phyloP scores from a whole-genome alignment of 2,888 invertebrate species.

The Altica lythri region DNA sequence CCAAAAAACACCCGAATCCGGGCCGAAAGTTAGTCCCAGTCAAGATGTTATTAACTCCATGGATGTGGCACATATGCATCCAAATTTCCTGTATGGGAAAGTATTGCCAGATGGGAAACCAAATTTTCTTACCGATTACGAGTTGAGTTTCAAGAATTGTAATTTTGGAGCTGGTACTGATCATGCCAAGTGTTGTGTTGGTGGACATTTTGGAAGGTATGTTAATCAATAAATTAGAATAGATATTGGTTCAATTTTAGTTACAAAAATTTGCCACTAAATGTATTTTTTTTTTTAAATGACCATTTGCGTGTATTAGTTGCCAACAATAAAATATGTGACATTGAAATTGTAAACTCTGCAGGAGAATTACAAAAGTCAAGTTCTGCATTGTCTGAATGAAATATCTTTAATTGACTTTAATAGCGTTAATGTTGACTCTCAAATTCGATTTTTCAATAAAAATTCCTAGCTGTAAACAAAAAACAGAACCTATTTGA shows the following conservation, averaged over 20 bases:
- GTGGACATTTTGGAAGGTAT: constrained; percentile 47
- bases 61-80: constrained; percentile 48
- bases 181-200: constrained; percentile 51
- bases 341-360: too few relatives aligned
- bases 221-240: too few relatives aligned
- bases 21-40: constrained; percentile 25
- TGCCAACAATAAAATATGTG: too few relatives aligned
- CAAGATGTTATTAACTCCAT: constrained; percentile 39
- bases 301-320: too few relatives aligned
- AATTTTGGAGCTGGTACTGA: constrained; percentile 44
- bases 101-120: constrained; percentile 48
- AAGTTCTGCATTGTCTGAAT: too few relatives aligned
- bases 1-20: constrained; percentile 33
- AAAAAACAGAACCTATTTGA: too few relatives aligned
- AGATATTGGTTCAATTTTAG: constrained; percentile 10
- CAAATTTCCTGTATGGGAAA: constrained; percentile 49
- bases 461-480: too few relatives aligned
- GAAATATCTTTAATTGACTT: too few relatives aligned
- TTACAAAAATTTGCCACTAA: not conserved
- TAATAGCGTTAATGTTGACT: too few relatives aligned
- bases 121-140: constrained; percentile 50
- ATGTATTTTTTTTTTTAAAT: too few relatives aligned
- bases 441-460: too few relatives aligned
- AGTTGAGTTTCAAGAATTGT: constrained; percentile 48
- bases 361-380: too few relatives aligned